Percentiles rank a stretch among this genome's conserved stretches.
Conservation (phyloP, 2,888 invertebrate genomes). For the Thymelicus lineola region DNA sequence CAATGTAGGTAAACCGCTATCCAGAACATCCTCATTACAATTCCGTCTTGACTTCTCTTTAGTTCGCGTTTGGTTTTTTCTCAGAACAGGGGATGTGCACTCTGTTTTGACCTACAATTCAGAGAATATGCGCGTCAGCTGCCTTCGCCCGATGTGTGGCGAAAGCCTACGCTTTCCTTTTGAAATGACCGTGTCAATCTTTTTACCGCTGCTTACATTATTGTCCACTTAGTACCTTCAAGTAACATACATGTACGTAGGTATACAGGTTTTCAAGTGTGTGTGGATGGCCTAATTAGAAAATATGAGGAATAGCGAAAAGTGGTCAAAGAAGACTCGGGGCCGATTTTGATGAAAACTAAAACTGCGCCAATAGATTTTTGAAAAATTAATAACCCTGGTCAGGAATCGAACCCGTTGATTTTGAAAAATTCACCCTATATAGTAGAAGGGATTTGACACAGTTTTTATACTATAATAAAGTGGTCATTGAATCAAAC, state of each 20-base stretch:
- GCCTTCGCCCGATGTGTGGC: slow-evolving; percentile 44
- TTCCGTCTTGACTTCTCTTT: not conserved
- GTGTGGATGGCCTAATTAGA: too few species aligned
- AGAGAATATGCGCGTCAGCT: slow-evolving; percentile 22
- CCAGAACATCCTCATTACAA: not conserved
- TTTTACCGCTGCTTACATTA: slow-evolving; percentile 21
- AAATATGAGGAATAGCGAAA: too few species aligned
- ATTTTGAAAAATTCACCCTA: too few species aligned
- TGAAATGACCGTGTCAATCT: slow-evolving; percentile 45
- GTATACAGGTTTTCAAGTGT: too few species aligned
- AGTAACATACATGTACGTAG: slow-evolving; percentile 7
- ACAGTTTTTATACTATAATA: not conserved
- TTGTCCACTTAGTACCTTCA: slow-evolving; percentile 15
- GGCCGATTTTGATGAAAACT: too few species aligned
- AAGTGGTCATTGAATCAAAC: not conserved
- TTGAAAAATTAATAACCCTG: too few species aligned
- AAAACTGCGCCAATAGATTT: too few species aligned
- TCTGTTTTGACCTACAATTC: slow-evolving; percentile 30
- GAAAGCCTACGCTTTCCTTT: slow-evolving; percentile 58
- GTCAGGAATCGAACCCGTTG: too few species aligned
- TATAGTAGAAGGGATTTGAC: too few species aligned
- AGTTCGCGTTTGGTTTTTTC: slow-evolving; percentile 13
- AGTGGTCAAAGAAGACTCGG: too few species aligned
- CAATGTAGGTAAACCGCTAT: not conserved
- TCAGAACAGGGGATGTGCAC: slow-evolving; percentile 24